A percentile compares a stretch with the other conserved stretches of the same genome.
Evolutionary conservation across 2,113 vertebrate species (phyloP).

Genomic region (Brachyhypopomus occidentalis): DNA sequence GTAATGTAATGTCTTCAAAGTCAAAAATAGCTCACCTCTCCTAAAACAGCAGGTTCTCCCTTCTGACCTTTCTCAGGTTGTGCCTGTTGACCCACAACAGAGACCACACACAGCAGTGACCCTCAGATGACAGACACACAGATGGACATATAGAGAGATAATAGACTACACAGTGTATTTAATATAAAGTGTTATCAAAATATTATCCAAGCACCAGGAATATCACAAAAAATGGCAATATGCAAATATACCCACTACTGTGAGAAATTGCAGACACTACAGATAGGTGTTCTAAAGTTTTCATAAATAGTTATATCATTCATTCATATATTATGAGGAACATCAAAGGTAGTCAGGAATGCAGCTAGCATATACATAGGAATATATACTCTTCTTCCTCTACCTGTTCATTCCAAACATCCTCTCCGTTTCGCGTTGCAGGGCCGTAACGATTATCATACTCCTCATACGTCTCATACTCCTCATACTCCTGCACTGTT

Average conservation of each 20-base stretch:
- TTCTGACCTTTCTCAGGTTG: constrained; percentile 92
- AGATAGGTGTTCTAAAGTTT: no score
- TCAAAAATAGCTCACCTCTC: constrained; percentile 83
- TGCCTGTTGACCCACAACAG: constrained; percentile 15
- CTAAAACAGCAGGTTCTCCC: constrained; percentile 86
- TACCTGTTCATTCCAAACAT: constrained; percentile 66
- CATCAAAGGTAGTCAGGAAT: no score
- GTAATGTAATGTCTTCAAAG: no score
- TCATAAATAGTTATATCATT: no score
- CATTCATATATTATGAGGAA: no score
- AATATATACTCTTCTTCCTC: neutral
- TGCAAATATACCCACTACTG: no score
- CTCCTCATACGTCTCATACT: constrained; percentile 74
- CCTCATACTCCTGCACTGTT: constrained; percentile 57
- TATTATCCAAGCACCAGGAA: no score
- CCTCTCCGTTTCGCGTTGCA: constrained; percentile 66
- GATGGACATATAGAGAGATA: neutral
- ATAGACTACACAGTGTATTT: no score
- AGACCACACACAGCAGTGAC: neutral
- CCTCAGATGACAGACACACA: neutral
- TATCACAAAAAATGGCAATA: neutral
- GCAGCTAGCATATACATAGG: no score
- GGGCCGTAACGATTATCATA: constrained; percentile 74
- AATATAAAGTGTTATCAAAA: no score
- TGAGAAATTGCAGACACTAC: no score